Conservation (phyloP, 2,888 invertebrate genomes). For the Caenorhabditis afra region DNA sequence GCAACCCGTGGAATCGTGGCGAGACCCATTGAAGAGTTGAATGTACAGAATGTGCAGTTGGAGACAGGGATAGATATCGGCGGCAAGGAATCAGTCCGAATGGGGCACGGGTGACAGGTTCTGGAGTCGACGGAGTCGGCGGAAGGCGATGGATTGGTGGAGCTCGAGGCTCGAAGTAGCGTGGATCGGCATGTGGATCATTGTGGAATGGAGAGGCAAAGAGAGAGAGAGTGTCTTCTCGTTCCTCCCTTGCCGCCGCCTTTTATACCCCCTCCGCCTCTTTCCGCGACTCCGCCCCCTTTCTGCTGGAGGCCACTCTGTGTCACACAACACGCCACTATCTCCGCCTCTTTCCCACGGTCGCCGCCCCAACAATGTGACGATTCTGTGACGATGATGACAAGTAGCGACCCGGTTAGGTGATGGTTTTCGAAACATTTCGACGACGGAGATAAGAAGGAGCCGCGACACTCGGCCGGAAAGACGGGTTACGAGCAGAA, state of each 20-base stretch:
- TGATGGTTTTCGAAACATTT: constrained; percentile 40
- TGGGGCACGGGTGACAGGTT: constrained; percentile 40
- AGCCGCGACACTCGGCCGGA: constrained; percentile 14
- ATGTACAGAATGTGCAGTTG: neutral
- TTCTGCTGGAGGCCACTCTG: constrained; percentile 34
- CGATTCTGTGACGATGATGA: constrained; percentile 32
- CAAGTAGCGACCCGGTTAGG: constrained; percentile 19
- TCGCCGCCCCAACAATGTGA: constrained; percentile 28
- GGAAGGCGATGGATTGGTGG: constrained; percentile 32
- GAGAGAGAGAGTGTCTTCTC: constrained; percentile 34
- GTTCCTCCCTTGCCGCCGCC: constrained; percentile 5
- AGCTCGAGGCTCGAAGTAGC: constrained; percentile 50
- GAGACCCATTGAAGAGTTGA: constrained; percentile 33
- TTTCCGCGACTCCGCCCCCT: constrained; percentile 32
- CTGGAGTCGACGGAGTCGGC: constrained; percentile 42
- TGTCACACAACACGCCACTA: constrained; percentile 41
- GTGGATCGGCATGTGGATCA: constrained; percentile 55
- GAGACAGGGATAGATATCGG: neutral
- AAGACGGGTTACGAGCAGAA: neutral
- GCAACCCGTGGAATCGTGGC: constrained; percentile 49
- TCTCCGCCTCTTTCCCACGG: constrained; percentile 50
- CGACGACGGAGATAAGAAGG: constrained; percentile 23
- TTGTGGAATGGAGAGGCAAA: constrained; percentile 11
- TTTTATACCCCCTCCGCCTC: constrained; percentile 32
- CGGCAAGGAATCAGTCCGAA: constrained; percentile 44